Conservation (phyloP, 2,888 invertebrate genomes). For the Helicoverpa assulta region DNA sequence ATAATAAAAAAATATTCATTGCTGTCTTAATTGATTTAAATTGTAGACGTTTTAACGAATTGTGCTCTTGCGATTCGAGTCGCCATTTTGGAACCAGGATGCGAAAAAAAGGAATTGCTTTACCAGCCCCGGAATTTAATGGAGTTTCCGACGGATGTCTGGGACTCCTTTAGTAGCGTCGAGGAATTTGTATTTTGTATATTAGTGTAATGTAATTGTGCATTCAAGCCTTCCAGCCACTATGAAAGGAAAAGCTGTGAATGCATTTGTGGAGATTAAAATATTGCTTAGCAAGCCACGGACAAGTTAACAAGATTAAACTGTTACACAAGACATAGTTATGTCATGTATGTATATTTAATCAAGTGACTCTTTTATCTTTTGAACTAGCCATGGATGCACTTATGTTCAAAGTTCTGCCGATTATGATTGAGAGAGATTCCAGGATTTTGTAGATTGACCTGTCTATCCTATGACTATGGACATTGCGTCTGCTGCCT, state of each 20-base stretch:
- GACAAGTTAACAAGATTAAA: constrained; percentile 5
- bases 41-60: constrained; percentile 18
- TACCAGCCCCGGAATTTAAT: constrained; percentile 23
- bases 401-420: too few species aligned
- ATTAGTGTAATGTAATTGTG: constrained; percentile 15
- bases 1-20: constrained; percentile 24
- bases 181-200: constrained; percentile 29
- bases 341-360: too few species aligned
- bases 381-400: too few species aligned
- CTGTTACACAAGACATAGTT: not conserved
- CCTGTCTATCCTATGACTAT: not conserved
- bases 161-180: constrained; percentile 10
- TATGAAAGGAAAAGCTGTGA: not conserved
- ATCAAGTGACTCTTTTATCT: too few species aligned
- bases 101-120: constrained; percentile 4
- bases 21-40: constrained; percentile 31
- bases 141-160: constrained; percentile 32
- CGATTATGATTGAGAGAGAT: not conserved
- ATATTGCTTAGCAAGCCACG: constrained; percentile 1
- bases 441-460: not conserved
- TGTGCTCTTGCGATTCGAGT: not conserved
- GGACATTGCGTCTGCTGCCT: not conserved
- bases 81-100: not conserved
- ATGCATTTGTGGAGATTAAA: not conserved
- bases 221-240: not conserved